phyloP scores from a whole-genome alignment of 1,140 invertebrate species.

The Coboldia fuscipes region DNA sequence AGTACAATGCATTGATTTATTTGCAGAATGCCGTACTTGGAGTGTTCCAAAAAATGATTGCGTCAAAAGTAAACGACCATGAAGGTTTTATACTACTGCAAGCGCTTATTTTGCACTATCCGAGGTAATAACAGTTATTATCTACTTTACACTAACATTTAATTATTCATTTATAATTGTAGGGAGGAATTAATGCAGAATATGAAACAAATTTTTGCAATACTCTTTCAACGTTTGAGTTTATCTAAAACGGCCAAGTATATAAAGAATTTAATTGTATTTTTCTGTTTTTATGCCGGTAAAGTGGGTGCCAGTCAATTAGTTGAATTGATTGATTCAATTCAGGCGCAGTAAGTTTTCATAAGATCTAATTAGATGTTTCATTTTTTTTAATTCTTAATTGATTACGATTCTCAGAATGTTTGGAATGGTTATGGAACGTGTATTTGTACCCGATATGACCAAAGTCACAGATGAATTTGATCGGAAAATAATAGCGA shows the following conservation, averaged over 20 bases:
- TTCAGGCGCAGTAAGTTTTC: slow-evolving; percentile 55
- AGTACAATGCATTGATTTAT: slow-evolving; percentile 6
- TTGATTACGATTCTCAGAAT: slow-evolving; percentile 32
- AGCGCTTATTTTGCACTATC: slow-evolving; percentile 54
- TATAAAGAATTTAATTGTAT: slow-evolving; percentile 70
- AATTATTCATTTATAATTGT: slow-evolving; percentile 15
- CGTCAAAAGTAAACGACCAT: slow-evolving; percentile 87
- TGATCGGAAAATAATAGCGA: slow-evolving; percentile 73
- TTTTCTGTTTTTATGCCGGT: slow-evolving; percentile 67
- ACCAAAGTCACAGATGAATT: slow-evolving; percentile 63
- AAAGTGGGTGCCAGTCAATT: slow-evolving; percentile 51
- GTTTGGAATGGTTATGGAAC: slow-evolving; percentile 86
- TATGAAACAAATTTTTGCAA: slow-evolving; percentile 71
- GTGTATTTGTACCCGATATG: slow-evolving; percentile 64
- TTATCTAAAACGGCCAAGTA: slow-evolving; percentile 89
- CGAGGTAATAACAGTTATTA: slow-evolving; percentile 22
- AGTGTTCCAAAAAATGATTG: slow-evolving; percentile 90
- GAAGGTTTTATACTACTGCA: slow-evolving; percentile 87
- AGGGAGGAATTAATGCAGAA: slow-evolving; percentile 46
- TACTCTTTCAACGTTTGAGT: slow-evolving; percentile 79
- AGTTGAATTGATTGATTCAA: slow-evolving; percentile 58
- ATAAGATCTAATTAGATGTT: not conserved
- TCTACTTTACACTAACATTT: slow-evolving; percentile 1
- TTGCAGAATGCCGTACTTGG: slow-evolving; percentile 67
- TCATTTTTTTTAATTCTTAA: slow-evolving; percentile 2